A percentile compares a stretch with the other conserved stretches of the same genome.
phyloP scores from a whole-genome alignment of 2,888 invertebrate species.

The Nomada lathburiana region DNA sequence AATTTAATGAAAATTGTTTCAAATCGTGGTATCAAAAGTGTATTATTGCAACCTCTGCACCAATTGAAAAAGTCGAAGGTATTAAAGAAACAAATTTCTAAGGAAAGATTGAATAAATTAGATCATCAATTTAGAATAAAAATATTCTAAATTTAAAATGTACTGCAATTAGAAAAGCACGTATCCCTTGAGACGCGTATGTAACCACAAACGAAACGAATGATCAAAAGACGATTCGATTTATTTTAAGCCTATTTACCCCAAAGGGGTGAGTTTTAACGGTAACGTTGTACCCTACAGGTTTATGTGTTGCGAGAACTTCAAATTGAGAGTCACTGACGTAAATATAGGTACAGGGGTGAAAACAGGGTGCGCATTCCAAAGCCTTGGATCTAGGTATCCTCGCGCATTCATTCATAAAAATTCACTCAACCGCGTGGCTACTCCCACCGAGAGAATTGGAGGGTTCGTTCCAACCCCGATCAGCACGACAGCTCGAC shows the following conservation, averaged over 20 bases:
- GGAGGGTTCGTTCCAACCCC: slow-evolving; percentile 72
- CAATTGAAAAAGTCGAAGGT: too few species aligned
- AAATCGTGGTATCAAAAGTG: too few species aligned
- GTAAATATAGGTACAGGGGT: slow-evolving; percentile 72
- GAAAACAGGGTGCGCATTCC: slow-evolving; percentile 74
- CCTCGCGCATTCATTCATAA: slow-evolving; percentile 77
- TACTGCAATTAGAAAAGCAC: too few species aligned
- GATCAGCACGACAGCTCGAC: slow-evolving; percentile 69
- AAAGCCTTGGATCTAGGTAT: slow-evolving; percentile 72
- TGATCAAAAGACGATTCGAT: slow-evolving; percentile 44
- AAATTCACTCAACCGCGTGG: slow-evolving; percentile 75
- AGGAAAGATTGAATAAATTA: background rate
- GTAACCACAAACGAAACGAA: slow-evolving; percentile 22
- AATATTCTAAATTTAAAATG: too few species aligned
- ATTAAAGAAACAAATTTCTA: background rate
- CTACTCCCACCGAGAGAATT: slow-evolving; percentile 71
- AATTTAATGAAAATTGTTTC: background rate
- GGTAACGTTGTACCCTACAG: slow-evolving; percentile 38
- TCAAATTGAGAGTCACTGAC: slow-evolving; percentile 71
- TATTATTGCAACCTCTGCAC: too few species aligned
- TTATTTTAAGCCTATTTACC: slow-evolving; percentile 48
- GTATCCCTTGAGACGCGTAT: background rate
- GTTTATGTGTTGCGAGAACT: slow-evolving; percentile 58
- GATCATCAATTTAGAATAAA: too few species aligned
- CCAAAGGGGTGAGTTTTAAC: slow-evolving; percentile 54